Evolutionary conservation across 2,113 vertebrate genomes (phyloP), one percentile per base, ranked within the genome.

Genomic region (Amazona guildingii): DNA sequence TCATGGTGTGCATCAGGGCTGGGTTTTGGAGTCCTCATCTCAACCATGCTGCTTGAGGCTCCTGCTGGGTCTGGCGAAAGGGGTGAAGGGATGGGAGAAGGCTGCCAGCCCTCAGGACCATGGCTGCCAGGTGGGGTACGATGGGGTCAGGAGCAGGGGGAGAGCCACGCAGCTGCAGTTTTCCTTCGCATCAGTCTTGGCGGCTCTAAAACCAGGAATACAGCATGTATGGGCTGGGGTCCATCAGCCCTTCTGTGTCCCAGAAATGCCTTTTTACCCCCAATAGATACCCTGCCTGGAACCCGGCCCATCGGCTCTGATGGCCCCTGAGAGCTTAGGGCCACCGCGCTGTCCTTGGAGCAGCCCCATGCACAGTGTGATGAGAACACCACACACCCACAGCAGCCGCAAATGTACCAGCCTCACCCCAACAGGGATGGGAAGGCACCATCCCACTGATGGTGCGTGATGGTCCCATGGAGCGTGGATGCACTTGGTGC

Each of bases 301-400:
- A 15, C 57, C 33, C 6, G 2, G 10, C 13, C 13, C 23, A 48
- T 18, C 43, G 57, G 21, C 49, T 33, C 39, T 46, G n/a, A 25
- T 7, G 27, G 14, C 4, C 41, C 25, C 29, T 35, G 29, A 70
- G 48, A 55, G 31, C 27, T 51, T 61, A 46, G 57, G 59, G 33
- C 81, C 66, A 66, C 43, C 4, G 1, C 9, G 7, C 62, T 44
- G 39, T n/a, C 48, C 64, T 70, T 12, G 11, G 23, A 76, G 20
- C 41, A 69, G 17, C 63, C 19, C 28, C 2, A 1, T 11, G 35
- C 31, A 28, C 1, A 0, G 49, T 37, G 27, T 9, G 15, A 46
- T 33, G 51, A 59, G 51, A 43, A 13, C 27, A 10, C n/a, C 46
- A 11, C 46, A 20, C 28, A 54, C 15, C 18, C 70, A 55, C 70